Evolutionary conservation across 2,113 vertebrate genomes (phyloP), one percentile per base, ranked within the genome.

Genomic region (Rhombomys opimus): DNA sequence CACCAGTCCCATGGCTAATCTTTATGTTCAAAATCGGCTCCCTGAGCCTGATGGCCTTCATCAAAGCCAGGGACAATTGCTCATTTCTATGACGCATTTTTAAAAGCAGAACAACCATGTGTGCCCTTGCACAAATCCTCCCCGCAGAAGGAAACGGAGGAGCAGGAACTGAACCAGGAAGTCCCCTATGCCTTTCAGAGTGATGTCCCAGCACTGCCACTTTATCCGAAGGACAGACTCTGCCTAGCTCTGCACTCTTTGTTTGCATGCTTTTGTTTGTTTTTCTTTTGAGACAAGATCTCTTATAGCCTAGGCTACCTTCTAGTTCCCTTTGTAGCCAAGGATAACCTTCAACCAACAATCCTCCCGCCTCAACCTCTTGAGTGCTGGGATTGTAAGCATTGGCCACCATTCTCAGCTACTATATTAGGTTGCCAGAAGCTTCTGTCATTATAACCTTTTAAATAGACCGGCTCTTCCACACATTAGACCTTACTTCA

Each of bases 131-230:
- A 2, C 77, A 86, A 80, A 78, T n/a, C 76, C 70, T 77, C 41
- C 25, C 61, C 63, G 61, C 35, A 78, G 84, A 93, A 95, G 52
- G 61, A 85, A 85, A 27, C 78, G 14, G 52, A 95, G 38, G 68
- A 70, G 17, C 46, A 67, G 68, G 27, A 92, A 89, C 61, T 52
- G n/a, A 89, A 50, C 15, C 70, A 73, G 70, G 70, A 73, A 38
- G 70, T 73, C 14, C 35, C 35, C 70, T 38, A 35, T 8, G 70
- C 70, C 70, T 73, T 20, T 73, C 13, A 59, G 13, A 50, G 22
- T 38, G n/a, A n/a, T 30, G n/a, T 92, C 63, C 38, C 20, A 75
- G 27, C 23, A 41, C 15, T 14, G n/a, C 9, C n/a, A 59, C n/a
- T 81, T 73, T 73, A 38, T 32, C 70, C 20, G 17, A 22, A 38